Base-by-base conservation (phyloP, 2,888 invertebrate genomes). In the Plagodis dolabraria region DNA sequence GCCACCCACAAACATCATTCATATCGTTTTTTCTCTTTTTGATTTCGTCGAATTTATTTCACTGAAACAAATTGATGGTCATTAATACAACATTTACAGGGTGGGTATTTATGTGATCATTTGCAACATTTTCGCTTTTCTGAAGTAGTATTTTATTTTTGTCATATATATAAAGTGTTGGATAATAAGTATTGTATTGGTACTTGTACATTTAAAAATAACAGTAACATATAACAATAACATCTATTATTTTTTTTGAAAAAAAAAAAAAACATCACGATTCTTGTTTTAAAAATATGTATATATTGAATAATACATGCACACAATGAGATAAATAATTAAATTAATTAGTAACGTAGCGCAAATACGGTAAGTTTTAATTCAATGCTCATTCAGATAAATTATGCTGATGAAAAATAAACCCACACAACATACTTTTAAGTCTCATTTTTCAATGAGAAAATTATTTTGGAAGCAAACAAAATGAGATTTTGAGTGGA, bases 321-420 rank as follows among this genome's bases (percentile, higher is more conserved):
- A 67, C 77, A 84, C 81, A 89, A 85, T 87, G 77, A 82, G 79
- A 83, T 86, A 86, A 87, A 85, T 89, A 89, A 91, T 89, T 87
- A 86, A 90, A 87, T 87, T 87, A 90, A 91, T 90, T 90, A 89
- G 86, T 87, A 84, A 83, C 85, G 81, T 79, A 85, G 83, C 80
- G 83, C 83, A 87, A 89, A 88, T 89, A 89, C 85, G 80, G 83
- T 80, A 87, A 89, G 85, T 90, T 91, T 92, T 89, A 90, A 90
- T 91, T 89, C 91, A 90, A 90, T 86, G 87, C 83, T 77, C 85
- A 86, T 85, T 87, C 79, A 86, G 74, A 69, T 52, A 64, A 82
- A 79, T 67, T 76, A 75, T 74, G 79, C 60, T 69, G 75, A 80
- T 76, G 77, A 73, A 90, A 89, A 87, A 85, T 80, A 77, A 79